Evolutionary conservation across 1,140 invertebrate species (phyloP), one percentile per base, ranked within the genome.

Genomic region (Agrilus planipennis): DNA sequence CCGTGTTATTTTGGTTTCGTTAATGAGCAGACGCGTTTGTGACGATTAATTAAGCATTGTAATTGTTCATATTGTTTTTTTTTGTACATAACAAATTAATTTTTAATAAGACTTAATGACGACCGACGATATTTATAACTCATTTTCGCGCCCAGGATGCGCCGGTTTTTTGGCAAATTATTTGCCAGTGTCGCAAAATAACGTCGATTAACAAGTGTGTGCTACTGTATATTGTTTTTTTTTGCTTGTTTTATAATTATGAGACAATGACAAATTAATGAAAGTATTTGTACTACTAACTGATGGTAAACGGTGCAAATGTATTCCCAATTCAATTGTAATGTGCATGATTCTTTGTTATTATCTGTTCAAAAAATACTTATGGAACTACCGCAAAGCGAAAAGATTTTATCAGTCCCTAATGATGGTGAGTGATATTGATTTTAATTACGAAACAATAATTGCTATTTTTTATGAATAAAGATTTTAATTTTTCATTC

Each of bases 281-380:
- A 27, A 12, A 7, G 5, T 16, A 17, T 20, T 28, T 15, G 17
- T 19, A 10, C 31, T 31, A 20, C 11, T 10, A 41, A 12, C 17
- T 19, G 16, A 29, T 10, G 31, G n/a, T 14, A 10, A 15, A 34
- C n/a, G 12, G 22, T 6, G 6, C 15, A 6, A 9, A 15, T n/a
- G n/a, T 31, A 15, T 29, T 21, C n/a, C 19, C 14, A 23, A 32
- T 31, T 20, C 9, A 19, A 12, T n/a, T 2, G 32, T 39, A 39
- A 57, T 54, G 55, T 57, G 55, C 41, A 51, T 53, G 52, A 35
- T 53, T 29, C 44, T 57, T 15, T 46, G 39, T 10, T 57, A 54
- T 39, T 57, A 51, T 44, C 32, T 55, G 35, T 50, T 43, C 39
- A 53, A 51, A 41, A 53, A 44, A 34, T 53, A 55, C 30, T 44